A percentile compares a stretch with the other conserved stretches of the same genome.
phyloP scores from a whole-genome alignment of 2,888 invertebrate species.

The Pachymerium ferrugineum region DNA sequence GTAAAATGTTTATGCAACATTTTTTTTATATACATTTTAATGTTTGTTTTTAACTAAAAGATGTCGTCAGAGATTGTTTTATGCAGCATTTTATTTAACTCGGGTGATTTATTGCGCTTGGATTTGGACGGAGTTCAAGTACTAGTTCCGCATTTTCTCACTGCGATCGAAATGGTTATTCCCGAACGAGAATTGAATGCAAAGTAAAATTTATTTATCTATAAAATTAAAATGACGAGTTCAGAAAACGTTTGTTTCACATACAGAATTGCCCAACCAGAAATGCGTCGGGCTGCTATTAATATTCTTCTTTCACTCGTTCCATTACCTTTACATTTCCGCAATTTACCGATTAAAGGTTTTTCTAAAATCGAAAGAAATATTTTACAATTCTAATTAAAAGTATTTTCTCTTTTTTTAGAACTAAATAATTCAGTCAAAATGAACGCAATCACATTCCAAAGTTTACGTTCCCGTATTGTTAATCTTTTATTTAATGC shows the following conservation, averaged over 20 bases:
- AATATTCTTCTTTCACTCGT: constrained; percentile 85
- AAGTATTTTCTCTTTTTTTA: background rate
- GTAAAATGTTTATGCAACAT: constrained; percentile 41
- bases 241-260: background rate
- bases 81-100: constrained; percentile 79
- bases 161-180: constrained; percentile 83
- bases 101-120: constrained; percentile 77
- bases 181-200: constrained; percentile 74
- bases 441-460: constrained; percentile 38
- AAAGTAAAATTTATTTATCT: constrained; percentile 51
- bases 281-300: constrained; percentile 81
- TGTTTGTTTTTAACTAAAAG: constrained; percentile 28
- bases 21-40: background rate
- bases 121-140: constrained; percentile 91
- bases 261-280: constrained; percentile 41
- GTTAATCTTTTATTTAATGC: constrained; percentile 77
- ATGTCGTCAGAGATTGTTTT: constrained; percentile 57
- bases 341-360: constrained; percentile 51
- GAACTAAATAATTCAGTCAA: constrained; percentile 32
- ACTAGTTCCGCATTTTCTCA: constrained; percentile 80
- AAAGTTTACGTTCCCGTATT: constrained; percentile 61
- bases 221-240: background rate
- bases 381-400: too few species aligned
- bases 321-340: constrained; percentile 88
- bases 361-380: background rate